Base-by-base conservation (phyloP, 1,140 invertebrate species). In the Diachasma alloeum region DNA sequence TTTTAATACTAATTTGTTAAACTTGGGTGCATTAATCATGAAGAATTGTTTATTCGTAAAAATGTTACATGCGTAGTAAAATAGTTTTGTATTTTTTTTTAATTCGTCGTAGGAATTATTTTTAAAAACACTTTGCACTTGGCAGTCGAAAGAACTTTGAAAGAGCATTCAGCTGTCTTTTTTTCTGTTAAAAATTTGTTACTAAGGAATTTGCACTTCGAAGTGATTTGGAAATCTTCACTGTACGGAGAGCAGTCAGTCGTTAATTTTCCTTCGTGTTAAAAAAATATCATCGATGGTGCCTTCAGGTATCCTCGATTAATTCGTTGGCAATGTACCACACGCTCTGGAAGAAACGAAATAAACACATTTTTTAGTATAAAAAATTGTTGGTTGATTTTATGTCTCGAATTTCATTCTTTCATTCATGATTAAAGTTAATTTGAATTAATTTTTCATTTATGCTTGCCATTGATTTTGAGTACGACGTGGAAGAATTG, bases 401-500 rank as follows among this genome's bases (percentile, higher is more conserved):
- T 31, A 56, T 24, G 71, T 73, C 0, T 74, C 26, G 11, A 26
- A 66, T 66, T 22, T 0, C 19, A 9, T 22, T 48, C 6, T 63
- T 63, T 63, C 17, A 63, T 63, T 15, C 24, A 6, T n/a, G n/a
- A n/a, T n/a, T n/a, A n/a, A n/a, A n/a, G n/a, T n/a, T 31, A 31
- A 31, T 3, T 31, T 6, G 6, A 31, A 31, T 31, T 31, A 31
- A 31, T 31, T 31, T n/a, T 6, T 66, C 11, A 56, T 6, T 66
- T 66, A n/a, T 66, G 26, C 59, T 66, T 68, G 31, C 66, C 36
- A 81, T 80, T 66, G 78, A 81, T 81, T 82, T 63, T 82, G 17
- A 81, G 74, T 39, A 79, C 79, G 84, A 81, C 86, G 86, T 59
- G 82, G 36, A 37, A 63, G 82, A 19, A 88, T 86, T 78, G 91